These are phyloP conservation scores for Leptinotarsa haldemani DNA, from an alignment of 2,888 invertebrate genomes.

Conservation along the genomic window DNA sequence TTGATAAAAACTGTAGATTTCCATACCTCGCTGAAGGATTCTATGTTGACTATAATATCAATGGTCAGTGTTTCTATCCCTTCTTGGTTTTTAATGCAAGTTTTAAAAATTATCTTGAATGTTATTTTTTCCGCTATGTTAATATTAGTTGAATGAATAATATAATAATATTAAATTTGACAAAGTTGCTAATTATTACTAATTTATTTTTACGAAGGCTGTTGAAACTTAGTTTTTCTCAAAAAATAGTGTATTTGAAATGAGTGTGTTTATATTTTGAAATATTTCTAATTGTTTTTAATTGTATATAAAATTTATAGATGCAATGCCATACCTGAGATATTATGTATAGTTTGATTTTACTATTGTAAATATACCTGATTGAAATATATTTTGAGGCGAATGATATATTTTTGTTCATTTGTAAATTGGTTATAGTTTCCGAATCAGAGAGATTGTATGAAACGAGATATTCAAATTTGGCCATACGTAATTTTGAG, in stretches of 20 bases:
- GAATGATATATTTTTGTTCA: neutral
- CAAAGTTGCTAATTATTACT: slow-evolving; percentile 31
- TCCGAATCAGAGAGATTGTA: too few relatives aligned
- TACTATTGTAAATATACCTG: slow-evolving; percentile 49
- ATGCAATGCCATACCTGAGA: slow-evolving; percentile 50
- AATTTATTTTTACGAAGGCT: slow-evolving; percentile 47
- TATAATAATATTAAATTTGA: slow-evolving; percentile 23
- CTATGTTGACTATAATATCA: neutral
- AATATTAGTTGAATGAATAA: slow-evolving; percentile 38
- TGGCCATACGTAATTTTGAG: too few relatives aligned
- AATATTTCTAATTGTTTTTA: slow-evolving; percentile 41
- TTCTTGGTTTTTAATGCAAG: slow-evolving; percentile 9
- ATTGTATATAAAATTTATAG: slow-evolving; percentile 45
- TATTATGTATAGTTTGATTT: slow-evolving; percentile 51
- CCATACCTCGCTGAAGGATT: slow-evolving; percentile 7
- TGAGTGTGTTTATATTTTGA: slow-evolving; percentile 40
- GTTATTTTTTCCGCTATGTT: slow-evolving; percentile 40
- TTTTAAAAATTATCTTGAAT: slow-evolving; percentile 26
- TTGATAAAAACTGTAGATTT: neutral
- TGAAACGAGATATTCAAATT: too few relatives aligned
- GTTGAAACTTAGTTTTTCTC: slow-evolving; percentile 42
- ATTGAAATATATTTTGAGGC: slow-evolving; percentile 42
- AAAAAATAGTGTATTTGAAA: slow-evolving; percentile 37
- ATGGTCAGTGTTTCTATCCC: neutral
- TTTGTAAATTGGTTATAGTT: neutral